Evolutionary conservation across 2,113 vertebrate genomes (phyloP).

Genomic region (Megaceryle maxima): DNA sequence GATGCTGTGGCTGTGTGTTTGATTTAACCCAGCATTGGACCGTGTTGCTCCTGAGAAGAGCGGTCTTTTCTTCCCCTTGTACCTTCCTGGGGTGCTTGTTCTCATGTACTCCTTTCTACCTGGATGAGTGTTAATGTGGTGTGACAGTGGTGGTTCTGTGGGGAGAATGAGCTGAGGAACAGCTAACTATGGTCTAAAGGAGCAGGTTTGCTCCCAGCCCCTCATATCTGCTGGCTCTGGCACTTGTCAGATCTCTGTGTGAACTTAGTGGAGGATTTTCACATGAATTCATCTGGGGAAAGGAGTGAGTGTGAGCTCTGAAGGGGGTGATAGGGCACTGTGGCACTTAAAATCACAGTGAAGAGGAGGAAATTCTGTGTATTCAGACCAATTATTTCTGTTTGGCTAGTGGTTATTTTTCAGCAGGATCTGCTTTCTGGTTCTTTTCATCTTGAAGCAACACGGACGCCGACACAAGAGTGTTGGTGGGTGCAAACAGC

Average conservation of each 20-base stretch:
- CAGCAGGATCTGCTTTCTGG: not conserved
- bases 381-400: not conserved
- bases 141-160: not conserved
- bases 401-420: not conserved
- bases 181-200: not conserved
- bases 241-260: not conserved
- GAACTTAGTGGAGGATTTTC: not conserved
- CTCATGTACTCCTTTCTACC: fast-evolving
- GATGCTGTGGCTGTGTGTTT: not conserved
- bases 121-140: not conserved
- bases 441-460: not conserved
- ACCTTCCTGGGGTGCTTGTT: not conserved
- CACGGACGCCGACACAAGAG: not conserved
- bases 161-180: not conserved
- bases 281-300: not conserved
- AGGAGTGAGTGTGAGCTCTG: fast-evolving
- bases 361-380: not conserved
- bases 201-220: not conserved
- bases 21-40: not conserved
- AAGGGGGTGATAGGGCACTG: fast-evolving
- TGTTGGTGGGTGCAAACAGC: not conserved
- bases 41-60: not conserved
- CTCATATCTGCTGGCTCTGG: not conserved
- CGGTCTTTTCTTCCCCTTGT: fast-evolving
- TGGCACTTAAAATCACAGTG: not conserved